phyloP scores from a whole-genome alignment of 2,797 vertebrate genomes.

The Pseudochirops corinnae region DNA sequence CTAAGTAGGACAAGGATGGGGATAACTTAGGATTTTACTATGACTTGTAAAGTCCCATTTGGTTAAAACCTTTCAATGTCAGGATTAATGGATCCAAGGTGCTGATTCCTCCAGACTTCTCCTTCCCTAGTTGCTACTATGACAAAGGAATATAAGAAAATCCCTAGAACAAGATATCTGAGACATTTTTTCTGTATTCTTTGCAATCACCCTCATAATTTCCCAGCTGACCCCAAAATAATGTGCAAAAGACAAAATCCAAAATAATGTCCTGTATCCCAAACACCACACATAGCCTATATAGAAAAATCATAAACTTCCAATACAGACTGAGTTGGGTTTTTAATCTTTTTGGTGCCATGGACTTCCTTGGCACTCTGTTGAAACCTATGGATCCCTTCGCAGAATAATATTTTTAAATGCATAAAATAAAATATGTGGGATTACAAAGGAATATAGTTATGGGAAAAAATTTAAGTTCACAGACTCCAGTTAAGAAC shows the following conservation, averaged over 20 bases:
- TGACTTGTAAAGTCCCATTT: background rate
- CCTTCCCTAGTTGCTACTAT: background rate
- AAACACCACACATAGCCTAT: background rate
- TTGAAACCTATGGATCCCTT: background rate
- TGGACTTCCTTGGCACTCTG: background rate
- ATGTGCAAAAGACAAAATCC: background rate
- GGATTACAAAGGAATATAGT: background rate
- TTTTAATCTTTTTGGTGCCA: background rate
- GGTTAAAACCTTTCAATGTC: background rate
- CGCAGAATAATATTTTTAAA: background rate
- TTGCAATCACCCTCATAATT: background rate
- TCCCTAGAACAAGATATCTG: background rate
- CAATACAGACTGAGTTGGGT: background rate
- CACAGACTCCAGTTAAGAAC: background rate
- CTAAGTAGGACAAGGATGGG: background rate
- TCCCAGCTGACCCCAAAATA: background rate
- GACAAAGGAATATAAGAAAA: background rate
- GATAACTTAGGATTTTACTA: background rate
- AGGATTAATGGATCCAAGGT: background rate
- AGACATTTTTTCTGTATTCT: background rate
- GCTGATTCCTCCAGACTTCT: background rate
- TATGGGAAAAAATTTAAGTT: background rate
- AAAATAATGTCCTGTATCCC: background rate
- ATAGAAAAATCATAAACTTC: no score
- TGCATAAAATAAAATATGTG: background rate